A percentile compares a stretch with the other conserved stretches of the same genome.
These are phyloP conservation scores for Mormyrus lacerda DNA, from an alignment of 2,113 vertebrate genomes.

Conservation along the genomic window DNA sequence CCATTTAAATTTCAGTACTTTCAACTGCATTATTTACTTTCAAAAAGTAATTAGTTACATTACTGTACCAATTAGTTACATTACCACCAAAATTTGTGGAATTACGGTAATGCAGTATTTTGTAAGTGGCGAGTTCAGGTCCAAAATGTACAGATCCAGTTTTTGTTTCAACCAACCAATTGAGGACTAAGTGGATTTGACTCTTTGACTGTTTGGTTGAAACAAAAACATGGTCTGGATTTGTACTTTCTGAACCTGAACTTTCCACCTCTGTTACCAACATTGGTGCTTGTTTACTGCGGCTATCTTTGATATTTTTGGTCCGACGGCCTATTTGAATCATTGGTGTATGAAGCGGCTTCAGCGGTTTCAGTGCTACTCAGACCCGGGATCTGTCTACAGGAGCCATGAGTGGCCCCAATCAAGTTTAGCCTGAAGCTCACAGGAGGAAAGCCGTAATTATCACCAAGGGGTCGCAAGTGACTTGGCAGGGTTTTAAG, in stretches of 20 bases:
- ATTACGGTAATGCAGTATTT: not conserved
- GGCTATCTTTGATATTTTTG: not conserved
- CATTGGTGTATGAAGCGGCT: not conserved
- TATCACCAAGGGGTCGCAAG: slow-evolving; percentile 3
- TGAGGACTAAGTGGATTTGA: too few relatives aligned
- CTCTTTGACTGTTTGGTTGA: too few relatives aligned
- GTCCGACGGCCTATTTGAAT: not conserved
- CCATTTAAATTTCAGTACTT: not conserved
- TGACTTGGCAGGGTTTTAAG: not conserved
- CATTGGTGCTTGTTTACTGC: not conserved
- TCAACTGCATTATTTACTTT: not conserved
- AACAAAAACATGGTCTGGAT: too few relatives aligned
- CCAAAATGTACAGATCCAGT: too few relatives aligned
- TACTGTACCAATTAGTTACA: too few relatives aligned
- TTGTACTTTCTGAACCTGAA: too few relatives aligned
- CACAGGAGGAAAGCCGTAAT: not conserved
- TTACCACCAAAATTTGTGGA: not conserved
- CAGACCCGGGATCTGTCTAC: not conserved
- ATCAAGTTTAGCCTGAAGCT: not conserved
- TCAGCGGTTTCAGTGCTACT: not conserved
- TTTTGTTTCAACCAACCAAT: too few relatives aligned
- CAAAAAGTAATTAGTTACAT: not conserved
- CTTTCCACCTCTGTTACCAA: not conserved
- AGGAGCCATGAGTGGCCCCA: not conserved
- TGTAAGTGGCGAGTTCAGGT: not conserved